Evolutionary conservation across 2,113 vertebrate species (phyloP), one percentile per base, ranked within the genome.

Genomic region (Lates calcarifer): DNA sequence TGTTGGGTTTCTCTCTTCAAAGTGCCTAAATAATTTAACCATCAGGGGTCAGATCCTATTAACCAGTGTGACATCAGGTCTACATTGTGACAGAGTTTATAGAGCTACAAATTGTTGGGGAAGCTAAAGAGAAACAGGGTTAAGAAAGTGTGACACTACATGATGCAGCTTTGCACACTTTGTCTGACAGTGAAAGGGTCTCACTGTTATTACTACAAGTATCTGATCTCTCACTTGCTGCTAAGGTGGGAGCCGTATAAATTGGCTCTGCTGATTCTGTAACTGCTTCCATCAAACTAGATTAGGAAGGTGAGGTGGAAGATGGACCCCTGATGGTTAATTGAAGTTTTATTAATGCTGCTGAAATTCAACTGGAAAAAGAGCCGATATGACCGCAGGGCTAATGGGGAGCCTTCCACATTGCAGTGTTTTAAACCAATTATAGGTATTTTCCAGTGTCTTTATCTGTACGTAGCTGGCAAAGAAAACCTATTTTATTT

Each of bases 281-380:
- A 90, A 93, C 85, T 81, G 85, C 84, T 87, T 68, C 84, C 57
- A 91, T 91, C 86, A 86, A 90, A 90, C 83, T 82, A 83, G 84
- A 92, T 93, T 88, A 93, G 82, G 72, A 89, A 90, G 88, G 91
- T 91, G 85, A 91, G 82, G 37, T 10, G 77, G 77, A 88, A 89
- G 84, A 84, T 73, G 76, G 86, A 92, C 82, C 93, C 90, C 92
- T 90, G 89, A 93, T 81, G 88, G 88, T 95, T 95, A 95, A 95
- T 92, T 94, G 92, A 93, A 93, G 93, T 90, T 92, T 90, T 89
- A 93, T 94, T 93, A 93, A 93, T 85, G 89, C 92, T 90, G 79
- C 77, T 83, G 87, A 94, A 93, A 93, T 88, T 92, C 87, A 79
- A 82, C 72, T 78, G 79, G 82, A 85, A 91, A 91, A 89, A 90